phyloP scores from a whole-genome alignment of 2,888 invertebrate species.

The Cheilosia vernalis region DNA sequence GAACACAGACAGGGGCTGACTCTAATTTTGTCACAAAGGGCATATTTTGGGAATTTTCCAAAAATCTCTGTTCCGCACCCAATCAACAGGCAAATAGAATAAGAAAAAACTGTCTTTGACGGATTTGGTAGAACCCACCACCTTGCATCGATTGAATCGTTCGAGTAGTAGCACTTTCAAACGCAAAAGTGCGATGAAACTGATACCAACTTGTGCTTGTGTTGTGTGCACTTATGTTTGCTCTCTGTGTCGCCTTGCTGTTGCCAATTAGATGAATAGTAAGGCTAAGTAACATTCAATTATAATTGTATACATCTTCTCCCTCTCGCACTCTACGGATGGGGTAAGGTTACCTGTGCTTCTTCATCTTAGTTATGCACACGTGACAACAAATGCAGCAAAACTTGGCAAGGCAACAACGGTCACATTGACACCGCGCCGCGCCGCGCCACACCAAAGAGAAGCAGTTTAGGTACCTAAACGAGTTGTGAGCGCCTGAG shows the following conservation, averaged over 20 bases:
- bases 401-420: slow-evolving; percentile 57
- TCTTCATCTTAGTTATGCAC: slow-evolving; percentile 54
- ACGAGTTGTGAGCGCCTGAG: neutral
- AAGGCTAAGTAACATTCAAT: slow-evolving; percentile 59
- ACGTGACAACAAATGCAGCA: slow-evolving; percentile 62
- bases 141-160: slow-evolving; percentile 13
- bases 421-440: neutral
- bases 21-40: neutral
- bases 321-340: neutral
- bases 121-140: neutral
- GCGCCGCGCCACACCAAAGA: neutral
- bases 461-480: slow-evolving; percentile 39
- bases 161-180: neutral
- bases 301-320: slow-evolving; percentile 42
- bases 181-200: slow-evolving; percentile 30
- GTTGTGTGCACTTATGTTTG: slow-evolving; percentile 1
- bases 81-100: slow-evolving; percentile 30
- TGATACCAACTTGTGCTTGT: slow-evolving; percentile 6
- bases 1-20: neutral
- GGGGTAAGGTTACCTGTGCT: slow-evolving; percentile 42
- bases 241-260: neutral
- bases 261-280: slow-evolving; percentile 56
- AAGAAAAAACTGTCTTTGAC: neutral
- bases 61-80: neutral
- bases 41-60: slow-evolving; percentile 1